Percentiles rank a stretch among this genome's conserved stretches.
Conservation (phyloP, 2,888 invertebrate genomes). For the Alcis repandata region DNA sequence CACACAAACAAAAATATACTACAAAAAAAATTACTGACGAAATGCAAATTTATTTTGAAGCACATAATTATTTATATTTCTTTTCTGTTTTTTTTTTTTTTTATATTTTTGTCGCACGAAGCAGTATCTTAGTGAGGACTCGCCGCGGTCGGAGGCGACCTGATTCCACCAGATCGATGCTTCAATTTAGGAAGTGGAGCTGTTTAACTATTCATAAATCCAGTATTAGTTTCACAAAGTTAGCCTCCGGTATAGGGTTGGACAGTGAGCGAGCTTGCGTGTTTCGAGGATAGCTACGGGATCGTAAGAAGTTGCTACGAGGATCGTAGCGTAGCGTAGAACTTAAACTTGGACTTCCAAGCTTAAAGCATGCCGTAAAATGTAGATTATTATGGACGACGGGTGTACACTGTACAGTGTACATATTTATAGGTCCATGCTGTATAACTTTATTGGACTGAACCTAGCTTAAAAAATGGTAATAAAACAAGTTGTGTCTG, state of each 20-base stretch:
- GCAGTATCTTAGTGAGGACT: neutral
- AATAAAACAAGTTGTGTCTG: too few relatives aligned
- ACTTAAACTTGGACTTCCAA: too few relatives aligned
- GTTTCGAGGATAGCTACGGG: conserved; percentile 2
- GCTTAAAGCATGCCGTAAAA: neutral
- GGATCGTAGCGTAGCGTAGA: neutral
- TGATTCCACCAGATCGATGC: conserved; percentile 44
- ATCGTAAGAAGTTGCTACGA: neutral
- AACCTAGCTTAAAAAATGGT: too few relatives aligned
- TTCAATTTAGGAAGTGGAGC: conserved; percentile 38
- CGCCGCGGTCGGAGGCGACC: conserved; percentile 4
- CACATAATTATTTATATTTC: too few relatives aligned
- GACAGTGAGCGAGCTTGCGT: conserved; percentile 15
- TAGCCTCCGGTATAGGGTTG: conserved; percentile 13
- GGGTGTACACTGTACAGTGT: too few relatives aligned
- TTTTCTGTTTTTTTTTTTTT: too few relatives aligned
- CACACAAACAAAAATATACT: too few relatives aligned
- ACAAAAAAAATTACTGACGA: too few relatives aligned
- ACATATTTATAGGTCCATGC: too few relatives aligned
- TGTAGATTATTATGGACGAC: neutral
- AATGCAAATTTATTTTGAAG: too few relatives aligned
- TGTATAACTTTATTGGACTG: too few relatives aligned
- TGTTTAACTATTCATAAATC: conserved; percentile 50
- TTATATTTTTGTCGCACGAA: neutral
- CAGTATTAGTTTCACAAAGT: conserved; percentile 46